A percentile compares a stretch with the other conserved stretches of the same genome.
phyloP scores from a whole-genome alignment of 2,888 invertebrate genomes.

The Nipponacmea schrenckii region DNA sequence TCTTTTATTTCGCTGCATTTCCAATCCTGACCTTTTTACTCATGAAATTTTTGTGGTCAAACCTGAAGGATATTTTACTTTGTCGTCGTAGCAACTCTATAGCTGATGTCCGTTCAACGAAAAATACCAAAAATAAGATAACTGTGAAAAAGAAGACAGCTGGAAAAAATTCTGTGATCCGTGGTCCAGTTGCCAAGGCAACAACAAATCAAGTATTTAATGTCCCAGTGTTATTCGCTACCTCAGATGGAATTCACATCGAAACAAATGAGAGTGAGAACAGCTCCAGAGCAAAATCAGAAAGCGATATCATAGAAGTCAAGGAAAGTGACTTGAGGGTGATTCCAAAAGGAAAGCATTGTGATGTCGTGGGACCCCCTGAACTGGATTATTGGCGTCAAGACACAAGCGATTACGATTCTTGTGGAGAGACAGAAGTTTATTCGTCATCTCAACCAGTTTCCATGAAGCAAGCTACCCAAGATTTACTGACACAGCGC shows the following conservation, averaged over 20 bases:
- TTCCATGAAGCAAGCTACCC: constrained; percentile 37
- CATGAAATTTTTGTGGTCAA: constrained; percentile 58
- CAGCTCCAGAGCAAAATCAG: neutral
- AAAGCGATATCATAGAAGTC: neutral
- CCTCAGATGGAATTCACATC: constrained; percentile 58
- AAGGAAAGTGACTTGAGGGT: constrained; percentile 11
- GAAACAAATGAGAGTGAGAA: constrained; percentile 39
- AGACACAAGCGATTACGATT: constrained; percentile 64
- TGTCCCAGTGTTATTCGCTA: constrained; percentile 63
- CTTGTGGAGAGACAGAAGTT: constrained; percentile 48
- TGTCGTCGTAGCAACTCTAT: constrained; percentile 60
- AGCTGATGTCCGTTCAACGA: constrained; percentile 42
- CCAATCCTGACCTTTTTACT: constrained; percentile 53
- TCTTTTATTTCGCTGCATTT: constrained; percentile 51
- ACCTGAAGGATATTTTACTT: constrained; percentile 53
- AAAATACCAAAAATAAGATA: constrained; percentile 22
- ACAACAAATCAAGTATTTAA: constrained; percentile 39
- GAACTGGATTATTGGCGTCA: constrained; percentile 43
- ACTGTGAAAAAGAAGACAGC: constrained; percentile 27
- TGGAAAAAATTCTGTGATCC: constrained; percentile 13
- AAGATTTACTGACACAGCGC: constrained; percentile 26
- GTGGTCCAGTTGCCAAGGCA: constrained; percentile 22
- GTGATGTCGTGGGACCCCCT: constrained; percentile 56
- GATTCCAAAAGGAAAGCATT: constrained; percentile 40
- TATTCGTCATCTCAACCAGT: constrained; percentile 58